phyloP scores from a whole-genome alignment of 2,113 vertebrate genomes.

The Casuarius casuarius region DNA sequence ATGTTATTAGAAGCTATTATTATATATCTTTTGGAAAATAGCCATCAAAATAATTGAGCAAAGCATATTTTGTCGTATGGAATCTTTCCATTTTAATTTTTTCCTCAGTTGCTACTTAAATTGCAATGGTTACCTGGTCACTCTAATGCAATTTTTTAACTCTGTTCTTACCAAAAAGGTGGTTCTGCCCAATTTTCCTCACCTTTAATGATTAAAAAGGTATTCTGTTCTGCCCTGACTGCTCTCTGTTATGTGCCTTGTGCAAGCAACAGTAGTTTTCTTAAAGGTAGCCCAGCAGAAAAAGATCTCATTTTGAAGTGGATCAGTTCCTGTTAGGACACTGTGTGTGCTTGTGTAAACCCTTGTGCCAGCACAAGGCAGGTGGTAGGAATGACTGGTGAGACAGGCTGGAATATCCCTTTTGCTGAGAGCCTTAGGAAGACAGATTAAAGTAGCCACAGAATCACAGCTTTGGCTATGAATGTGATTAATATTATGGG shows the following conservation, averaged over 20 bases:
- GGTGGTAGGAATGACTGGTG: background rate
- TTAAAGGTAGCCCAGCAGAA: background rate
- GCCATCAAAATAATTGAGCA: background rate
- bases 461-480: background rate
- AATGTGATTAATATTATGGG: background rate
- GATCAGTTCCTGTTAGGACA: background rate
- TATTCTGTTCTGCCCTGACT: background rate
- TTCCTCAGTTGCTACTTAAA: background rate
- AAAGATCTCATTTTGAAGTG: background rate
- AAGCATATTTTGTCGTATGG: background rate
- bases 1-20: background rate
- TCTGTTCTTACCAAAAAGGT: background rate
- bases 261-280: background rate
- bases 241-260: background rate
- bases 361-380: background rate
- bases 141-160: background rate
- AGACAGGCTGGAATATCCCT: background rate
- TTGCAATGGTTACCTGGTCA: background rate
- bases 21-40: background rate
- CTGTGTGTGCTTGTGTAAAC: background rate
- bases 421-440: background rate
- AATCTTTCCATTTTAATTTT: background rate
- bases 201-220: background rate
- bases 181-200: background rate
- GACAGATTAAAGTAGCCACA: background rate